Percentiles rank a stretch among this genome's conserved stretches.
Evolutionary conservation across 2,113 vertebrate species (phyloP).

Genomic region (Amphiprion percula): DNA sequence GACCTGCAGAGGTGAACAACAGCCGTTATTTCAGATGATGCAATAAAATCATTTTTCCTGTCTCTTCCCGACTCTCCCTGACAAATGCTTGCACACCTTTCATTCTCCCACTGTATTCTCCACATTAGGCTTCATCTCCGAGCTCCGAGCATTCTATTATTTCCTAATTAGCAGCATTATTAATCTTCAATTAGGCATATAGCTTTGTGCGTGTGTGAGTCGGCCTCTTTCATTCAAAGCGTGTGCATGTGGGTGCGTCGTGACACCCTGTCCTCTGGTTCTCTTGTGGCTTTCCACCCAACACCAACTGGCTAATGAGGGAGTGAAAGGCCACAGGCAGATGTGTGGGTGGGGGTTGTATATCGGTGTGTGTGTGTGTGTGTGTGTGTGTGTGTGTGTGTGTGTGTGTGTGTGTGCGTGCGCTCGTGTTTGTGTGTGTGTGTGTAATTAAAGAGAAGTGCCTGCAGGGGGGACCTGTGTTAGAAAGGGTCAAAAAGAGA

Average conservation of each 20-base stretch:
- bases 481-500: conserved; percentile 77
- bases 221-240: conserved; percentile 46
- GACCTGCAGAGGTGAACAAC: conserved; percentile 46
- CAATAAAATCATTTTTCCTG: conserved; percentile 28
- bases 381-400: conserved; percentile 31
- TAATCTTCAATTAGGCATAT: conserved; percentile 71
- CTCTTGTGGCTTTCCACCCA: conserved; percentile 69
- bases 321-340: conserved; percentile 76
- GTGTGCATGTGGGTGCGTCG: conserved; percentile 21
- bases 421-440: conserved; percentile 44
- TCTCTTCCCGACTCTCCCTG: neutral
- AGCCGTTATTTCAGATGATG: conserved; percentile 46
- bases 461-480: conserved; percentile 73
- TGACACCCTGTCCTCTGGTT: conserved; percentile 62
- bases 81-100: conserved; percentile 44
- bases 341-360: conserved; percentile 51
- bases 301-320: conserved; percentile 78
- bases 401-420: conserved; percentile 54
- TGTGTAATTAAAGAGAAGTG: conserved; percentile 78
- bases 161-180: conserved; percentile 77
- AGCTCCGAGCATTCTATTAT: conserved; percentile 60
- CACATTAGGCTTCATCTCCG: conserved; percentile 48
- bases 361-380: conserved; percentile 42
- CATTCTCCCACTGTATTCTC: conserved; percentile 23
- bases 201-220: conserved; percentile 47